Percentiles rank a stretch among this genome's conserved stretches.
These are phyloP conservation scores for Siniperca obscura DNA, from an alignment of 2,797 vertebrate species.

Conservation along the genomic window DNA sequence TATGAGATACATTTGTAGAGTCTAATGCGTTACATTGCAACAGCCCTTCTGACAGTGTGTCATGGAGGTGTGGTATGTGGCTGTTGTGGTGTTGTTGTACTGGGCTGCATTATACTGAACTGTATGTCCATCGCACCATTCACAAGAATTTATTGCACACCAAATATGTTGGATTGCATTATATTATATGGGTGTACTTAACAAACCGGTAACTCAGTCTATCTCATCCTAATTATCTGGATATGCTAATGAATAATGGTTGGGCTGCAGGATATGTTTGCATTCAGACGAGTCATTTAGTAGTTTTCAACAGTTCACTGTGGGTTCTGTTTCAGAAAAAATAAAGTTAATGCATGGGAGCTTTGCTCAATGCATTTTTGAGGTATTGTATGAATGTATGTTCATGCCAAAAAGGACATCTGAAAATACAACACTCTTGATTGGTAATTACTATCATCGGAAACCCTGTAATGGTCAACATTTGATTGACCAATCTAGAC, in stretches of 20 bases:
- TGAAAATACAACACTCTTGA: slow-evolving; percentile 15
- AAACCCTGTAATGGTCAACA: not conserved
- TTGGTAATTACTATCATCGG: not conserved
- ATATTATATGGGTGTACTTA: not conserved
- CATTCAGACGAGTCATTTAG: slow-evolving; percentile 22
- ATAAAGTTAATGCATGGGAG: slow-evolving; percentile 2
- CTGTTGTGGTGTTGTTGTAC: not conserved
- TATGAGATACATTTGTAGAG: not conserved
- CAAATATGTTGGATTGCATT: not conserved
- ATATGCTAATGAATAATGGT: not conserved
- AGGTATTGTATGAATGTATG: slow-evolving; percentile 10
- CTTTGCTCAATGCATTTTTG: slow-evolving; percentile 8
- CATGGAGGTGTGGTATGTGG: not conserved
- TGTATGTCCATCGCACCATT: not conserved
- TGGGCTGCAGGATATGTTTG: not conserved
- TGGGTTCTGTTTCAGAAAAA: slow-evolving; percentile 8
- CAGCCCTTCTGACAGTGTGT: not conserved
- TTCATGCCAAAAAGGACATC: slow-evolving; percentile 25
- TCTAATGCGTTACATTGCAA: not conserved
- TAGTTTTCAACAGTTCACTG: slow-evolving; percentile 18
- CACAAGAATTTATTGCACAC: slow-evolving; percentile 11
- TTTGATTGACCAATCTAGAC: slow-evolving; percentile 25
- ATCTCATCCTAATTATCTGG: slow-evolving; percentile 13
- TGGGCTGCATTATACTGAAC: not conserved
- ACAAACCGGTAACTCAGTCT: not conserved